Percentiles rank a stretch among this genome's conserved stretches.
Conservation (phyloP, 1,140 invertebrate genomes). For the Diprion similis region DNA sequence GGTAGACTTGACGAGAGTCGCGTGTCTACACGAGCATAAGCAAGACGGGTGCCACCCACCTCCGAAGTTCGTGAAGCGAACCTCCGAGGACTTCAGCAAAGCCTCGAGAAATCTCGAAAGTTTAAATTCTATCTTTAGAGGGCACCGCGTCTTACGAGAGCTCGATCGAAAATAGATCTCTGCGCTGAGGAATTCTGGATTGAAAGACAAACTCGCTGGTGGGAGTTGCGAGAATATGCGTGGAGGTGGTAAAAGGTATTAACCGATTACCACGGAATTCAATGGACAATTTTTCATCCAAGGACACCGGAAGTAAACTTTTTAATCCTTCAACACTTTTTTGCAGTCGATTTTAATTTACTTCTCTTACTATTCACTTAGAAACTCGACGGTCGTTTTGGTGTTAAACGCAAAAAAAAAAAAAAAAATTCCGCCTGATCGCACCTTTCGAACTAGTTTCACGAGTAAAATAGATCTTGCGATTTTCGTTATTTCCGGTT, state of each 20-base stretch:
- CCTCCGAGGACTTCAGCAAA: background rate
- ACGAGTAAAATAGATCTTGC: background rate
- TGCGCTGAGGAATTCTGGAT: constrained; percentile 31
- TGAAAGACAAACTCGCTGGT: background rate
- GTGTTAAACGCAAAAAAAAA: constrained; percentile 12
- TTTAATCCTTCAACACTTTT: background rate
- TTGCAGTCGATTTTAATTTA: background rate
- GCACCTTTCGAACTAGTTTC: no score
- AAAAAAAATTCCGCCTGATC: background rate
- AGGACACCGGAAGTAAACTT: background rate
- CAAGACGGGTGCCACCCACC: background rate
- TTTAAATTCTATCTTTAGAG: constrained; percentile 43
- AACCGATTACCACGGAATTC: constrained; percentile 4
- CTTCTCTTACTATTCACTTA: background rate
- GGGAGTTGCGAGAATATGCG: background rate
- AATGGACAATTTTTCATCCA: constrained; percentile 17
- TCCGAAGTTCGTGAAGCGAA: background rate
- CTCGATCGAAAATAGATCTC: constrained; percentile 55
- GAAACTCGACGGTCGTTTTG: background rate
- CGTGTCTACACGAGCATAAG: no score
- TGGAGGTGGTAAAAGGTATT: no score
- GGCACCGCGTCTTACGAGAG: constrained; percentile 39
- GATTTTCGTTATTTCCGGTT: background rate
- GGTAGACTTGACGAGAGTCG: no score
- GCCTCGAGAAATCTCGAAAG: constrained; percentile 4